These are phyloP conservation scores for Mesorhabditis belari DNA, from an alignment of 2,888 invertebrate species.

Conservation along the genomic window DNA sequence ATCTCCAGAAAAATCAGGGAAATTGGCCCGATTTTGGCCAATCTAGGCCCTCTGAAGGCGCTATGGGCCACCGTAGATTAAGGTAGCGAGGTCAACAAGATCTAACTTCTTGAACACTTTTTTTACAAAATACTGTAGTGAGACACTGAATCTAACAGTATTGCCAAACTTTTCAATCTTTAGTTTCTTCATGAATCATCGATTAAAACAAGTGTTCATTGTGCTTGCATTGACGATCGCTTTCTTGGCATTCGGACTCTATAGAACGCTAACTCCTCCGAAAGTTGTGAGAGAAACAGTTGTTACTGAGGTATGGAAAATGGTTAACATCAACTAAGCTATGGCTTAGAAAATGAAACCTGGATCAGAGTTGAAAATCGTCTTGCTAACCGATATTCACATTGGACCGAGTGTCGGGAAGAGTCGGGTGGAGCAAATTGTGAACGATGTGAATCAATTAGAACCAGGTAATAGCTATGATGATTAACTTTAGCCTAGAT, in stretches of 20 bases:
- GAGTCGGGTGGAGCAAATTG: constrained; percentile 46
- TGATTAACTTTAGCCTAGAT: too few relatives aligned
- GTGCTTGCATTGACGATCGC: neutral
- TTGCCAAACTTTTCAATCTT: too few relatives aligned
- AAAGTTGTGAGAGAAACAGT: neutral
- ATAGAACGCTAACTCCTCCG: neutral
- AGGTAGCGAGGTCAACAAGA: too few relatives aligned
- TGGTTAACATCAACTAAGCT: neutral
- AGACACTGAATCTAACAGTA: too few relatives aligned
- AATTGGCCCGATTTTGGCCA: too few relatives aligned
- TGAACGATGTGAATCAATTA: constrained; percentile 51
- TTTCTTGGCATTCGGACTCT: neutral
- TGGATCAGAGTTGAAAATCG: constrained; percentile 33
- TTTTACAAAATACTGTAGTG: too few relatives aligned
- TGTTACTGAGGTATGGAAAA: neutral
- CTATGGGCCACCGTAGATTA: too few relatives aligned
- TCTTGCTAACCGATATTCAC: constrained; percentile 55
- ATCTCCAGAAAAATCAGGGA: too few relatives aligned
- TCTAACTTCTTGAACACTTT: too few relatives aligned
- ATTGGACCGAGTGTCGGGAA: constrained; percentile 55
- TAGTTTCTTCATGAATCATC: neutral
- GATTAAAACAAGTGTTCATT: neutral
- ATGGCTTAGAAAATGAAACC: neutral
- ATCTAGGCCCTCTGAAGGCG: too few relatives aligned
- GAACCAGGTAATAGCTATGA: constrained; percentile 54